Evolutionary conservation across 2,113 vertebrate species (phyloP), one percentile per base, ranked within the genome.

Genomic region (Oophaga pumilio): DNA sequence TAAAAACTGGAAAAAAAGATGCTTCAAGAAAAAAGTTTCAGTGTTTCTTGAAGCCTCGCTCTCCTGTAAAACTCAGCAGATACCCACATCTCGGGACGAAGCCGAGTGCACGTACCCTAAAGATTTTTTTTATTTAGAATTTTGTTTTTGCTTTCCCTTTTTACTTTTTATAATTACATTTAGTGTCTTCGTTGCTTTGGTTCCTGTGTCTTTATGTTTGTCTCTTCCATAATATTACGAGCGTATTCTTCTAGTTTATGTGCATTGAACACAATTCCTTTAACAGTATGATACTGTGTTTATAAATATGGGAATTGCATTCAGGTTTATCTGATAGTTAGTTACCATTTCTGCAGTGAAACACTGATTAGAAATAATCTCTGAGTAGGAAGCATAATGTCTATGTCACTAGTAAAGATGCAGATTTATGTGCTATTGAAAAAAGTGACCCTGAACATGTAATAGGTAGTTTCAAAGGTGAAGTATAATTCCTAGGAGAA

Each of bases 361-460:
- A 84, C 49, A 74, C 78, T 87, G 86, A 74, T 87, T 82, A 87
- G 57, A 57, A 28, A 76, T 83, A 69, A 83, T 82, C 86, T 87
- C 86, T 53, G 57, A 87, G 78, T 79, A 74, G 59, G 77, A 88
- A 84, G 68, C 81, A 88, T 77, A 77, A 88, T 84, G 73, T 66
- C 60, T 68, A 18, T 88, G 87, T 84, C 87, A 82, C 87, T 49
- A 49, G 28, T 76, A 33, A 74, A 77, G 71, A 68, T 84, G 71
- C 60, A 88, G 87, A 88, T 88, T 84, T 84, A 88, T 88, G 79
- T 88, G 73, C 87, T 88, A 84, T 77, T 83, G 85, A 78, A 88
- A 88, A 88, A 82, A 64, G 73, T 88, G 87, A 88, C 87, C 87
- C 81, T 87, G 71, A 87, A 84, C 71, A 73, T 69, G 52, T 73